Conservation (phyloP, 2,113 vertebrate genomes). For the Gobiocypris rarus region DNA sequence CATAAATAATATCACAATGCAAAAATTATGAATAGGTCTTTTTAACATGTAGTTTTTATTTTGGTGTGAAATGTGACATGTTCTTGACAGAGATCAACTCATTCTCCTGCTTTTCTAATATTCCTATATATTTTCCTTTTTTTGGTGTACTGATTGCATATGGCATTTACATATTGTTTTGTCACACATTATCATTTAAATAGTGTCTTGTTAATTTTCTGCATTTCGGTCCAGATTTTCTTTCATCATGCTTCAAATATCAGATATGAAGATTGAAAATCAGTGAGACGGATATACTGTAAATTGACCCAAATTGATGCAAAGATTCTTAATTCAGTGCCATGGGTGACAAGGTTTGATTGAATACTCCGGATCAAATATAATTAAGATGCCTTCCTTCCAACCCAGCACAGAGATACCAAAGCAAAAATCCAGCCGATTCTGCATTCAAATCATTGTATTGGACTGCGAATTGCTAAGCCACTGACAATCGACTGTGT, state of each 20-base stretch:
- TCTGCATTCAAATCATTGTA: not conserved
- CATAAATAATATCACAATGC: too few relatives aligned
- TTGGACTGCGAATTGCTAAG: constrained; percentile 68
- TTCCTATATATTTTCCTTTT: not conserved
- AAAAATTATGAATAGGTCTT: too few relatives aligned
- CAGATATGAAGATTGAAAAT: not conserved
- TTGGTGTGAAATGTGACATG: too few relatives aligned
- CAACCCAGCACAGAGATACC: not conserved
- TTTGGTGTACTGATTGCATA: too few relatives aligned
- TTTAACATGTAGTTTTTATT: too few relatives aligned
- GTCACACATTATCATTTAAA: not conserved
- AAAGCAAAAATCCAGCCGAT: not conserved
- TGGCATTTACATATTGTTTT: not conserved
- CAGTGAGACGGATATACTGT: not conserved
- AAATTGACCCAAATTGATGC: constrained; percentile 10
- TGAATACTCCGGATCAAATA: not conserved
- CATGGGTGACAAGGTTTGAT: not conserved
- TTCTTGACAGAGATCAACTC: not conserved
- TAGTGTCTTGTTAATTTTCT: not conserved
- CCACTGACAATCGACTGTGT: constrained; percentile 11
- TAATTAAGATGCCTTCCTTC: not conserved
- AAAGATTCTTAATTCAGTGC: not conserved
- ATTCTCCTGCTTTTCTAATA: not conserved
- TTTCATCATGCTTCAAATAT: not conserved
- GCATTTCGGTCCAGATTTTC: not conserved